Evolutionary conservation across 2,113 vertebrate species (phyloP).

Genomic region (Copsychus sechellarum): DNA sequence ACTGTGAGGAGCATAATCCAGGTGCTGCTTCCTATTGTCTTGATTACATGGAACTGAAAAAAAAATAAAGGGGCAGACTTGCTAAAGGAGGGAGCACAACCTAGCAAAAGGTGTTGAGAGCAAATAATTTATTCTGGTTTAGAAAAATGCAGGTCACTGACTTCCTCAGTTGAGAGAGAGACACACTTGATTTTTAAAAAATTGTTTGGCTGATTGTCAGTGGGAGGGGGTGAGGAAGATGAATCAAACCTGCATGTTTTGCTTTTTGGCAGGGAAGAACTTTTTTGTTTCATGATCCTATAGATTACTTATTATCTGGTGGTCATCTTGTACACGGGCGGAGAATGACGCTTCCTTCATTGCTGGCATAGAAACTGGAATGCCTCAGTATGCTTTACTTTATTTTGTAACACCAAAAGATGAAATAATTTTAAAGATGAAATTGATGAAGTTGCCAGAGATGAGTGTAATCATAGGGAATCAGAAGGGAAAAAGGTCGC

Average conservation of each 20-base stretch:
- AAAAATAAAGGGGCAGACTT: not conserved
- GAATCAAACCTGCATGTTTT: not conserved
- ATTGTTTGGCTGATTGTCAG: not conserved
- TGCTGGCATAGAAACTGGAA: not conserved
- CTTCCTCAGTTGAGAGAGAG: not conserved
- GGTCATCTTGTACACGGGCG: not conserved
- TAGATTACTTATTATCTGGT: not conserved
- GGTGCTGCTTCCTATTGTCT: not conserved
- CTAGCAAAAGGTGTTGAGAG: not conserved
- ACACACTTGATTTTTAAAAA: fast-evolving
- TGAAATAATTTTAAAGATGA: not conserved
- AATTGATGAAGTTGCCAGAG: not conserved
- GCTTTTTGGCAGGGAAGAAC: not conserved
- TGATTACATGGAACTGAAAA: not conserved
- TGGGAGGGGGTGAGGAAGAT: not conserved
- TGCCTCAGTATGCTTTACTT: not conserved
- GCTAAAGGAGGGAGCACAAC: not conserved
- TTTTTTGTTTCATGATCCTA: not conserved
- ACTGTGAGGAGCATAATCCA: not conserved
- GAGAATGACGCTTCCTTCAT: not conserved
- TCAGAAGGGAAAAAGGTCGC: not conserved
- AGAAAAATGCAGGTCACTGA: not conserved
- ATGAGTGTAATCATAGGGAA: not conserved
- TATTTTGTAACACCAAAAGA: not conserved
- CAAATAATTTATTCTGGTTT: not conserved